Conservation (phyloP, 2,888 invertebrate genomes). For the Sabatieria punctata region DNA sequence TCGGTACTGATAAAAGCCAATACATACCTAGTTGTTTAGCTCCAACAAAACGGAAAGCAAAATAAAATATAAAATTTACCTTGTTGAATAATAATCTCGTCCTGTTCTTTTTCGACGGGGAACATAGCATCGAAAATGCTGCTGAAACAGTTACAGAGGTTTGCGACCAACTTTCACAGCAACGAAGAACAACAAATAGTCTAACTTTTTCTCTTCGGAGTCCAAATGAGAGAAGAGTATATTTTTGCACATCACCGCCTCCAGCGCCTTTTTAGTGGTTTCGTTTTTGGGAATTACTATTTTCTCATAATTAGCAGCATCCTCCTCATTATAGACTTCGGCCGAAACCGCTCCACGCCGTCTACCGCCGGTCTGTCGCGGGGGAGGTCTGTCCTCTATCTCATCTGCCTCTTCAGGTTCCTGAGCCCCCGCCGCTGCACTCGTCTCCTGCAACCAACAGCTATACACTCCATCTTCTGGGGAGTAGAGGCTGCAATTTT, state of each 20-base stretch:
- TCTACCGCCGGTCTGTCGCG: slow-evolving; percentile 19
- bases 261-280: slow-evolving; percentile 93
- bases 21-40: too few relatives aligned
- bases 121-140: slow-evolving; percentile 99
- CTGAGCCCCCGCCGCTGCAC: background rate
- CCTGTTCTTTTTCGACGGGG: slow-evolving; percentile 77
- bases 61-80: too few relatives aligned
- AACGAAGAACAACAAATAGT: too few relatives aligned
- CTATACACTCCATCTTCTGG: too few relatives aligned
- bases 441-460: background rate
- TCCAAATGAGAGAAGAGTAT: slow-evolving; percentile 94
- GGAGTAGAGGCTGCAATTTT: too few relatives aligned
- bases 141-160: too few relatives aligned
- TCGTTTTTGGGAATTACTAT: slow-evolving; percentile 99
- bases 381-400: slow-evolving; percentile 1
- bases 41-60: too few relatives aligned
- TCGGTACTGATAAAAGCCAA: too few relatives aligned
- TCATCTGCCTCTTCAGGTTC: background rate
- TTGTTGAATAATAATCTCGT: slow-evolving; percentile 89
- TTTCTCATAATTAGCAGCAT: slow-evolving; percentile 94
- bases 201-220: slow-evolving; percentile 58
- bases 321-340: slow-evolving; percentile 92
- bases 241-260: slow-evolving; percentile 92
- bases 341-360: slow-evolving; percentile 93
- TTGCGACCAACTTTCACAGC: too few relatives aligned